Conservation (phyloP, 1,140 invertebrate genomes). For the Heterodera carotae region DNA sequence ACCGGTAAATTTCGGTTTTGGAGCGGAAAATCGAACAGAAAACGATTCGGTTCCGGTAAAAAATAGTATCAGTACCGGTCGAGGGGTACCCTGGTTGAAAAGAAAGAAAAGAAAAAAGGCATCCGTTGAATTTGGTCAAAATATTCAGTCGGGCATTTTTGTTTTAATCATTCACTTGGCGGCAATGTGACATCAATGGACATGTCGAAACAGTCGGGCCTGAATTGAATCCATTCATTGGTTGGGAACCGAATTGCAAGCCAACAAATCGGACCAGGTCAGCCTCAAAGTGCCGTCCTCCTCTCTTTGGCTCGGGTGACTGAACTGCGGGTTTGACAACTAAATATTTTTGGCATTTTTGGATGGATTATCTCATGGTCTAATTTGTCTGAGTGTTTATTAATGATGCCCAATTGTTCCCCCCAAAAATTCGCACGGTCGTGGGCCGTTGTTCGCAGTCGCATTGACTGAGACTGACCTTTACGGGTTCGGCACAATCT, state of each 20-base stretch:
- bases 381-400: not conserved
- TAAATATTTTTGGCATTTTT: not conserved
- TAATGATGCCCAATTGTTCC: not conserved
- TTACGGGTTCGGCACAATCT: slow-evolving; percentile 57
- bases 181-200: slow-evolving; percentile 63
- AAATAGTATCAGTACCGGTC: too few relatives aligned
- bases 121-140: too few relatives aligned
- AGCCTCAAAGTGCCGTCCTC: slow-evolving; percentile 55
- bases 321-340: slow-evolving; percentile 56
- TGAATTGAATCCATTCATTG: slow-evolving; percentile 47
- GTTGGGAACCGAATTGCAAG: not conserved
- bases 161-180: slow-evolving; percentile 36
- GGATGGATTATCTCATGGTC: not conserved
- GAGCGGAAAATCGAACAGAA: too few relatives aligned
- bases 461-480: slow-evolving; percentile 29
- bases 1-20: too few relatives aligned
- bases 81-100: too few relatives aligned
- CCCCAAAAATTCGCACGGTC: not conserved
- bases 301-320: slow-evolving; percentile 59
- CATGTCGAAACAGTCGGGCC: slow-evolving; percentile 65
- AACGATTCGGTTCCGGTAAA: too few relatives aligned
- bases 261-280: slow-evolving; percentile 48
- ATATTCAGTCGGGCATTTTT: too few relatives aligned
- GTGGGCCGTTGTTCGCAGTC: too few relatives aligned
- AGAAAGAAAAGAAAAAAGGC: too few relatives aligned